Percentiles rank a stretch among this genome's conserved stretches.
Evolutionary conservation across 1,140 invertebrate genomes (phyloP).

Genomic region (Microplitis demolitor): DNA sequence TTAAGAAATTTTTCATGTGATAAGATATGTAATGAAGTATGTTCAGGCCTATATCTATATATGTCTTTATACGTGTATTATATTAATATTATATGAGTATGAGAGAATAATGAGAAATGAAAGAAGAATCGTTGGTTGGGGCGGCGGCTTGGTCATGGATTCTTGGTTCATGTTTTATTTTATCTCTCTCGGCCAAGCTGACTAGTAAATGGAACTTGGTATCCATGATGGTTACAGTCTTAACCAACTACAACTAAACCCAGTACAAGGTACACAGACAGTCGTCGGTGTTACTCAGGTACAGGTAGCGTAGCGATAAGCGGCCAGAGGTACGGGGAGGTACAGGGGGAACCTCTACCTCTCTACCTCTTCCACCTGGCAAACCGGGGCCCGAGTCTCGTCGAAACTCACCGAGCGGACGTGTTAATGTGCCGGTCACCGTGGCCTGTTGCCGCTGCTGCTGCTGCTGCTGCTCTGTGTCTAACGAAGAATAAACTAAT

Average conservation of each 20-base stretch:
- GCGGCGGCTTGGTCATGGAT: constrained; percentile 13
- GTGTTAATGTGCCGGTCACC: constrained; percentile 57
- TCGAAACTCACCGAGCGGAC: constrained; percentile 48
- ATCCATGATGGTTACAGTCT: background rate
- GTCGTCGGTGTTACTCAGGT: background rate
- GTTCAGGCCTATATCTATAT: background rate
- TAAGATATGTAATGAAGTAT: too few species aligned
- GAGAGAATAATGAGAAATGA: background rate
- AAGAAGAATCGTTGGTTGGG: background rate
- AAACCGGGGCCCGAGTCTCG: constrained; percentile 42
- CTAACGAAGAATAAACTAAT: background rate
- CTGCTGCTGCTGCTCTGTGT: constrained; percentile 8
- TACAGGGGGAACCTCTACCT: background rate
- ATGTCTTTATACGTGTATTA: background rate
- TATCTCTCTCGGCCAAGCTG: background rate
- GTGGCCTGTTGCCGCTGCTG: constrained; percentile 22
- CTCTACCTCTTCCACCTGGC: constrained; percentile 50
- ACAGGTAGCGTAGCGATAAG: background rate
- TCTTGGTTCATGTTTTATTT: background rate
- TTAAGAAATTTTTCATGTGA: too few species aligned
- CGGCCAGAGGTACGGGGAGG: background rate
- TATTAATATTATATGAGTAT: background rate
- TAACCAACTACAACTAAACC: too few species aligned
- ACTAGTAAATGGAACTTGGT: background rate
- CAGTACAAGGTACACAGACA: background rate